These are phyloP conservation scores for Enoplosus armatus DNA, from an alignment of 2,797 vertebrate species.

Conservation along the genomic window DNA sequence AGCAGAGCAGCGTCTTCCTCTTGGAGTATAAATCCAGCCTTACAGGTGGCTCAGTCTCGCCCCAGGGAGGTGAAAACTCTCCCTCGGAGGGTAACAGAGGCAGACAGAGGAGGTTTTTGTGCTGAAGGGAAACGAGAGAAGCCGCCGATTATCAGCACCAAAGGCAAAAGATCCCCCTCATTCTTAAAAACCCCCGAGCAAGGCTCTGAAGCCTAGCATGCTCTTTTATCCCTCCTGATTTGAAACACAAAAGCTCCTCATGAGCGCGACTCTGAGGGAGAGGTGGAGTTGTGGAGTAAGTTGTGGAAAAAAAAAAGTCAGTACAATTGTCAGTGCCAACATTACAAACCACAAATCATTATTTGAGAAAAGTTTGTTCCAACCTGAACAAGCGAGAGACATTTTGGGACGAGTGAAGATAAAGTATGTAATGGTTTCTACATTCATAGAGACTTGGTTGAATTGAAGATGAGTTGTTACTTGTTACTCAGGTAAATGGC, in stretches of 20 bases:
- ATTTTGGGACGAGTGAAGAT: neutral
- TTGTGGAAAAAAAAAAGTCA: conserved; percentile 24
- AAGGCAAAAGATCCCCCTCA: conserved; percentile 75
- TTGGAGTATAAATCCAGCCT: conserved; percentile 31
- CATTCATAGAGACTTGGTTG: neutral
- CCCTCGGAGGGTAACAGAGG: conserved; percentile 58
- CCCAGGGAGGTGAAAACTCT: conserved; percentile 62
- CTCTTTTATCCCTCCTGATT: conserved; percentile 72
- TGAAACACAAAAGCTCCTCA: conserved; percentile 74
- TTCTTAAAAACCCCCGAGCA: conserved; percentile 62
- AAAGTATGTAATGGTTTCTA: no score
- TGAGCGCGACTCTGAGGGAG: conserved; percentile 53
- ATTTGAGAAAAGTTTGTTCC: neutral
- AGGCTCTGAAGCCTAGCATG: conserved; percentile 68
- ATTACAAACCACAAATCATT: neutral
- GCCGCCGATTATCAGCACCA: conserved; percentile 77
- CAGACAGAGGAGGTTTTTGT: conserved; percentile 81
- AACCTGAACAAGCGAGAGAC: neutral
- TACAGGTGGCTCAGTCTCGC: conserved; percentile 75
- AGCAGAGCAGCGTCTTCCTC: conserved; percentile 27
- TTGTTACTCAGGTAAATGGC: neutral
- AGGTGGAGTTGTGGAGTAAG: conserved; percentile 30
- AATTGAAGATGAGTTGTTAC: neutral
- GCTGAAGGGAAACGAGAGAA: conserved; percentile 74
- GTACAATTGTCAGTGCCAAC: conserved; percentile 6